Evolutionary conservation across 2,113 vertebrate genomes (phyloP).

Genomic region (Zosterops pallidus): DNA sequence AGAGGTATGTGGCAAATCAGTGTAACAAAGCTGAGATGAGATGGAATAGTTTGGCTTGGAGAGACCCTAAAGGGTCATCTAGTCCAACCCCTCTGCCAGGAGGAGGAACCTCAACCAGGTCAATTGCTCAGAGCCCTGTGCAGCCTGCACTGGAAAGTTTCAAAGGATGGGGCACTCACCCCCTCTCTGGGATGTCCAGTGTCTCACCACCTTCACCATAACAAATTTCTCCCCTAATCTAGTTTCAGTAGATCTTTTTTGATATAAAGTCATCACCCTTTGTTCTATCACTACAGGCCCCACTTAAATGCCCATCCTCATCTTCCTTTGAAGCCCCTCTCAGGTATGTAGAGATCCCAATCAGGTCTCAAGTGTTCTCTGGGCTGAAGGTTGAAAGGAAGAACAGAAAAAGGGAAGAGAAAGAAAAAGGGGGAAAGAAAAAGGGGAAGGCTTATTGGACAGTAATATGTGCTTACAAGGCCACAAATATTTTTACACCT

Average conservation of each 20-base stretch:
- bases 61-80: neutral
- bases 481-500: neutral
- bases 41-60: neutral
- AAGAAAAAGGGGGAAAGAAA: neutral
- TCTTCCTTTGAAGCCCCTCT: neutral
- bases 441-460: neutral
- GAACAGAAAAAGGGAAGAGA: neutral
- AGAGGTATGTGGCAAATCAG: neutral
- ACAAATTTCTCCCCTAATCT: neutral
- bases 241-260: neutral
- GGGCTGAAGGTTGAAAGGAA: neutral
- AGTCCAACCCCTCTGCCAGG: fast-evolving
- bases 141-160: neutral
- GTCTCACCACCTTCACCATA: fast-evolving
- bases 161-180: neutral
- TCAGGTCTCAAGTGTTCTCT: neutral
- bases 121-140: neutral
- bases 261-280: neutral
- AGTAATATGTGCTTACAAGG: neutral
- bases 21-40: neutral
- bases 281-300: no score
- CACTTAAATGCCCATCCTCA: neutral
- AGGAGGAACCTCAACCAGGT: neutral
- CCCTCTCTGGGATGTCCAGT: neutral
- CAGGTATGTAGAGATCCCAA: neutral